Percentiles rank a stretch among this genome's conserved stretches.
Evolutionary conservation across 2,797 vertebrate genomes (phyloP).

Genomic region (Thunnus albacares): DNA sequence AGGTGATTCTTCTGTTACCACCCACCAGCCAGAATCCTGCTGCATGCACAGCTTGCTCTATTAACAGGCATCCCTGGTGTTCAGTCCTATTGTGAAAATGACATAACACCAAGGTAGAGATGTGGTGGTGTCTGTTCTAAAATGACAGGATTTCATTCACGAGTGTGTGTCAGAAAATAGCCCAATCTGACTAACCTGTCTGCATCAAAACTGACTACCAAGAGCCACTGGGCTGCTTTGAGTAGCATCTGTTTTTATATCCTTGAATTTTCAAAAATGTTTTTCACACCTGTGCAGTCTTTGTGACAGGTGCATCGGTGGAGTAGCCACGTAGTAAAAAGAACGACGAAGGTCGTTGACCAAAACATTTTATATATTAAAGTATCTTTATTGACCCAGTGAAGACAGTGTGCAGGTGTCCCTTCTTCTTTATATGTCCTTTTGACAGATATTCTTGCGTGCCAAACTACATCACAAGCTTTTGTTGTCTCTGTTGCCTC

Average conservation of each 20-base stretch:
- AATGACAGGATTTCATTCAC: not conserved
- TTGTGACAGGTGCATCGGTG: no score
- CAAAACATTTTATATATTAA: no score
- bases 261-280: not conserved
- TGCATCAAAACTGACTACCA: not conserved
- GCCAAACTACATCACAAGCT: not conserved
- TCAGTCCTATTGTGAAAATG: not conserved
- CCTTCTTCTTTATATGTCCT: no score
- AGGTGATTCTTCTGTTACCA: not conserved
- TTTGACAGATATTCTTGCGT: not conserved
- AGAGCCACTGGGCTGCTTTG: not conserved
- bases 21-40: not conserved
- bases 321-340: no score
- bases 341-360: no score
- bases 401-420: no score
- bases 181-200: not conserved
- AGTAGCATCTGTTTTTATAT: not conserved
- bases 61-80: not conserved
- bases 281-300: no score
- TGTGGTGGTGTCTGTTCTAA: not conserved
- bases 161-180: conserved; percentile 1
- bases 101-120: not conserved
- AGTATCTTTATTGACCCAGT: no score
- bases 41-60: not conserved
- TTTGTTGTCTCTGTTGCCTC: not conserved